Percentiles rank a stretch among this genome's conserved stretches.
These are phyloP conservation scores for Mormyrus lacerda DNA, from an alignment of 2,113 vertebrate genomes.

Conservation along the genomic window DNA sequence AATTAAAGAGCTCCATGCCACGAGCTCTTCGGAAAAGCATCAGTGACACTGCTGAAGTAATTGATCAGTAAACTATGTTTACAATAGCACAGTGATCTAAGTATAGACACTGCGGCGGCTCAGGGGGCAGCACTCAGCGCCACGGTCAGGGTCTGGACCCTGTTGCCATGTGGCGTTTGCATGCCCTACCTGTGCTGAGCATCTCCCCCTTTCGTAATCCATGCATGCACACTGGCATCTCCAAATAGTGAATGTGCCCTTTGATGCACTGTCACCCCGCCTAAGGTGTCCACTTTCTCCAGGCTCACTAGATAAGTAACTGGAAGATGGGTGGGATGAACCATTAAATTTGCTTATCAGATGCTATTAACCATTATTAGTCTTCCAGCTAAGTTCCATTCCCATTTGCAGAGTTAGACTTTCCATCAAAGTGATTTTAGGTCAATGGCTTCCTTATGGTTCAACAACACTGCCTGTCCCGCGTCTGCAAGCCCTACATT, in stretches of 20 bases:
- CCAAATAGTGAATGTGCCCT: neutral
- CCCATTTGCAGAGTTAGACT: neutral
- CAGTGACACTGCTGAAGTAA: neutral
- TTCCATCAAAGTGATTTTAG: neutral
- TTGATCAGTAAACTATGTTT: neutral
- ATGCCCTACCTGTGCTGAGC: neutral
- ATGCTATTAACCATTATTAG: neutral
- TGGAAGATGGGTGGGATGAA: neutral
- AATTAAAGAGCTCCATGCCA: neutral
- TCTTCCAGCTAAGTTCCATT: neutral
- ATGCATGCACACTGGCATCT: neutral
- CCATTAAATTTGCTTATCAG: neutral
- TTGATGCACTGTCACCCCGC: neutral
- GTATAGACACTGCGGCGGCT: neutral
- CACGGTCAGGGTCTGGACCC: neutral
- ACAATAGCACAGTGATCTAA: neutral
- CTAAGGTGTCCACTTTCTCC: neutral
- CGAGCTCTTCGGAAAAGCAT: neutral
- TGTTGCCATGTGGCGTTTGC: neutral
- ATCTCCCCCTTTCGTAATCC: neutral
- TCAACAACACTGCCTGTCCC: neutral
- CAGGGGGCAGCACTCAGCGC: neutral
- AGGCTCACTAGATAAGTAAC: neutral
- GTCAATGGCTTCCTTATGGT: neutral
- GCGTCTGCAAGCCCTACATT: neutral